phyloP scores from a whole-genome alignment of 2,113 vertebrate genomes.

The Tragulus kanchil region DNA sequence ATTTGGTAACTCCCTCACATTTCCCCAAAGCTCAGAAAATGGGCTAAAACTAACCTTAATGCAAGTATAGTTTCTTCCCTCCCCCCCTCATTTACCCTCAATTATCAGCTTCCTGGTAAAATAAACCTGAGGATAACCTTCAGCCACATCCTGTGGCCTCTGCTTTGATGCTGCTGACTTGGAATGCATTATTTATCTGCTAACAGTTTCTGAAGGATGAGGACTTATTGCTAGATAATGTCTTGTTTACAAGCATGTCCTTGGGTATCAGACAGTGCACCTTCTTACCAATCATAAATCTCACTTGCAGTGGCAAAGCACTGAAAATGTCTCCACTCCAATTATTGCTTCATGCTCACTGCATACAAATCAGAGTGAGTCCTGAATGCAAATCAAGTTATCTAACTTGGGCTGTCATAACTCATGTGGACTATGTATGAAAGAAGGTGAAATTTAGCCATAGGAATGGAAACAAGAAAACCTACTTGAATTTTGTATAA shows the following conservation, averaged over 20 bases:
- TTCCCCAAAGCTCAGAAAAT: conserved; percentile 15
- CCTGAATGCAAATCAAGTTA: conserved; percentile 43
- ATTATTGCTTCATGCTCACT: background rate
- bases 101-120: background rate
- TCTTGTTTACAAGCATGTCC: conserved; percentile 53
- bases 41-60: background rate
- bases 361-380: conserved; percentile 44
- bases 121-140: conserved; percentile 6
- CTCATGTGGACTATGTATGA: background rate
- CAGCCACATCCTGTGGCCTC: background rate
- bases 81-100: background rate
- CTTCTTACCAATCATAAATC: background rate
- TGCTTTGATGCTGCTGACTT: background rate
- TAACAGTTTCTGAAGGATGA: conserved; percentile 51
- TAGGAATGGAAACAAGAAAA: background rate
- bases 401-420: background rate
- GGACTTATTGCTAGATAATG: background rate
- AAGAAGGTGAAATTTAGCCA: background rate
- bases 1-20: background rate
- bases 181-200: background rate
- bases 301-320: background rate
- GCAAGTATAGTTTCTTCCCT: background rate
- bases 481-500: background rate
- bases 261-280: conserved; percentile 1
- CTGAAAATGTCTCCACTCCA: conserved; percentile 39